Evolutionary conservation across 2,888 invertebrate genomes (phyloP).

Genomic region (Lamproptera curius): DNA sequence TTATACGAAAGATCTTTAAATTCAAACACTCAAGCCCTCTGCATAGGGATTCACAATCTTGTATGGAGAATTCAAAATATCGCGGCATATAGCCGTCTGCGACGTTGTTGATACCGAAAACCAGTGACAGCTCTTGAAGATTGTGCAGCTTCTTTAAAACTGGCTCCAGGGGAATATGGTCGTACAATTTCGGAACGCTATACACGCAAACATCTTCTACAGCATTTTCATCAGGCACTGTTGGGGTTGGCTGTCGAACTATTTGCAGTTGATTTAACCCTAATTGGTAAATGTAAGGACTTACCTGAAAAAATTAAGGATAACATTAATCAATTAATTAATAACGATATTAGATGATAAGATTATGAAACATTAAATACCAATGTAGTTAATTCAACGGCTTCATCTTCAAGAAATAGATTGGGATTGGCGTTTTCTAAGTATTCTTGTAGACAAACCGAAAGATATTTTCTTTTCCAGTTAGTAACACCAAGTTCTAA

Average conservation of each 20-base stretch:
- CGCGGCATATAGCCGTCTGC: constrained; percentile 74
- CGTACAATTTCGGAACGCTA: constrained; percentile 60
- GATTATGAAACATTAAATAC: constrained; percentile 31
- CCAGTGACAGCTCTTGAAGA: constrained; percentile 69
- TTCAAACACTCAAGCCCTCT: constrained; percentile 64
- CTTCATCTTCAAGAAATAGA: constrained; percentile 61
- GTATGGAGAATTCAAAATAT: constrained; percentile 79
- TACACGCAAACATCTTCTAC: constrained; percentile 57
- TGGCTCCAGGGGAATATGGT: constrained; percentile 79
- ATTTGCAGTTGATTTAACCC: constrained; percentile 73
- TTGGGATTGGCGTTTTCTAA: constrained; percentile 63
- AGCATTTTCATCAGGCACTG: constrained; percentile 40
- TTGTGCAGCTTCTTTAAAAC: constrained; percentile 72
- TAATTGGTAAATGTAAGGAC: constrained; percentile 72
- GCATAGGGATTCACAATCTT: constrained; percentile 78
- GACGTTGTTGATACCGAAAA: constrained; percentile 64
- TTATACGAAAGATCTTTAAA: constrained; percentile 75
- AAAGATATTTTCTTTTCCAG: constrained; percentile 80
- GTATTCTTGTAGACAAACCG: constrained; percentile 63
- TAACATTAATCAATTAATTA: background rate
- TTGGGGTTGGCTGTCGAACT: constrained; percentile 68
- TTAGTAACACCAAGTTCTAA: constrained; percentile 64
- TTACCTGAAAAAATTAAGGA: constrained; percentile 43
- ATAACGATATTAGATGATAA: background rate
- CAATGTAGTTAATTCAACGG: constrained; percentile 53